A percentile compares a stretch with the other conserved stretches of the same genome.
Evolutionary conservation across 2,797 vertebrate genomes (phyloP).

Genomic region (Cirrhinus mrigala): DNA sequence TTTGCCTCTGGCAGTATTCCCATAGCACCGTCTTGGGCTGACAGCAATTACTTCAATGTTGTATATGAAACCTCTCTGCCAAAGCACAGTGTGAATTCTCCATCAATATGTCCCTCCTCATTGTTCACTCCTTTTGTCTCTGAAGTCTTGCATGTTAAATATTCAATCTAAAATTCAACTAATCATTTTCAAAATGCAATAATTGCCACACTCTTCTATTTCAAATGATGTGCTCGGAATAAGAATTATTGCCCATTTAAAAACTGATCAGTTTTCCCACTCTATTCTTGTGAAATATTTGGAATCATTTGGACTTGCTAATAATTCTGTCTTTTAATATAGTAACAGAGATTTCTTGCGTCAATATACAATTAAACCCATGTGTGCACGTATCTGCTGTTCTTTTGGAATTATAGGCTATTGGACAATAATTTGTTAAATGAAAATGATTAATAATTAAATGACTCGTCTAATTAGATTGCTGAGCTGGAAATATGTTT

Average conservation of each 20-base stretch:
- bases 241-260: not conserved
- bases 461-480: not conserved
- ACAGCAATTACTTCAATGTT: slow-evolving; percentile 53
- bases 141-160: slow-evolving; percentile 23
- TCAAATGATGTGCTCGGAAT: not conserved
- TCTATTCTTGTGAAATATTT: not conserved
- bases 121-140: slow-evolving; percentile 32
- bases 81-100: slow-evolving; percentile 34
- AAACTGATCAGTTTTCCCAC: not conserved
- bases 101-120: slow-evolving; percentile 32
- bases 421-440: too few relatives aligned
- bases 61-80: slow-evolving; percentile 28
- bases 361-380: not conserved
- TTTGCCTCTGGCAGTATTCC: slow-evolving; percentile 44
- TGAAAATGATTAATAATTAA: too few relatives aligned
- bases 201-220: not conserved
- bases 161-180: slow-evolving; percentile 9
- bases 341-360: not conserved
- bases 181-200: slow-evolving; percentile 33
- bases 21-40: slow-evolving; percentile 35
- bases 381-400: too few relatives aligned
- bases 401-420: not conserved
- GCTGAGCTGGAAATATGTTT: not conserved
- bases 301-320: not conserved
- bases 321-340: not conserved